These are phyloP conservation scores for Oceanodroma leucorhoa DNA, from an alignment of 2,797 vertebrate species.

Conservation along the genomic window DNA sequence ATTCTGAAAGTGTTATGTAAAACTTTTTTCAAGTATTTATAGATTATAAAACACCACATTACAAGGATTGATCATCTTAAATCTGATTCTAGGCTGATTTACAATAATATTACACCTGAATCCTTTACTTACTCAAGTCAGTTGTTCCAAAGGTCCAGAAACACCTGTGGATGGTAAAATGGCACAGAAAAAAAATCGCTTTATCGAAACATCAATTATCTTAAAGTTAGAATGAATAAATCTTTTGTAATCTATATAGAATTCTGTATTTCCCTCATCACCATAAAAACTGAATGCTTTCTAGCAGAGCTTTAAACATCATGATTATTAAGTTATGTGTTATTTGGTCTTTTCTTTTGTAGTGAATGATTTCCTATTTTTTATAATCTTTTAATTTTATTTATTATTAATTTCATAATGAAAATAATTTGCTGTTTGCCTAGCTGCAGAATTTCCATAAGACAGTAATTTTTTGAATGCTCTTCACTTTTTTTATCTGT, in stretches of 20 bases:
- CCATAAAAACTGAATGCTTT: neutral
- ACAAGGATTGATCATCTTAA: neutral
- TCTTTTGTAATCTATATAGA: neutral
- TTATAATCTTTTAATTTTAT: neutral
- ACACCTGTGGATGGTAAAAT: neutral
- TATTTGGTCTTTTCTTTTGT: neutral
- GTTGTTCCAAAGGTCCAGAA: neutral
- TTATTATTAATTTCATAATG: conserved; percentile 21
- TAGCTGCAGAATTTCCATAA: conserved; percentile 1
- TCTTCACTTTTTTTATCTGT: neutral
- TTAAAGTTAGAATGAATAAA: neutral
- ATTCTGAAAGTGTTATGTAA: neutral
- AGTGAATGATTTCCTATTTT: neutral
- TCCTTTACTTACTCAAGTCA: neutral
- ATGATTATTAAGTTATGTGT: neutral
- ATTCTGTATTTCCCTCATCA: neutral
- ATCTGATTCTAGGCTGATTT: neutral
- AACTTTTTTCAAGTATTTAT: neutral
- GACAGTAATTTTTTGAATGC: neutral
- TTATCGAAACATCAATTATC: neutral
- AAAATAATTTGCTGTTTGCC: neutral
- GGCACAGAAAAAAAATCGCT: neutral
- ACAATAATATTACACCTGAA: neutral
- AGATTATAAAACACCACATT: neutral
- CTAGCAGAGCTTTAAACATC: neutral